phyloP scores from a whole-genome alignment of 2,113 vertebrate species.

The Upupa epops region DNA sequence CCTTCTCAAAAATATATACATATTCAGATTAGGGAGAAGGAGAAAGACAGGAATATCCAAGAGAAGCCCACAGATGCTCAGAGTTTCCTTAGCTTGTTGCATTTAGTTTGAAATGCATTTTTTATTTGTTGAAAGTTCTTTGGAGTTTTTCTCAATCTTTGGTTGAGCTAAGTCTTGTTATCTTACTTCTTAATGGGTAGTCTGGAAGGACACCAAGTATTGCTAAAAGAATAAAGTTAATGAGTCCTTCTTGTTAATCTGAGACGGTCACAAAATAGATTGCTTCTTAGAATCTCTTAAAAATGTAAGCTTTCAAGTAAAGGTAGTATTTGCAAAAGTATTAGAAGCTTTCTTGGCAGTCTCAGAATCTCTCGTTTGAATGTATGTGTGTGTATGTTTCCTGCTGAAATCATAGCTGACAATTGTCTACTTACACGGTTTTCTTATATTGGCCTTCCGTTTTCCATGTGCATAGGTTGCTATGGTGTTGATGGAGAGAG shows the following conservation, averaged over 20 bases:
- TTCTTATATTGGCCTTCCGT: not conserved
- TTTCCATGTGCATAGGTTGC: conserved; percentile 80
- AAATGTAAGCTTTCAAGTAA: not conserved
- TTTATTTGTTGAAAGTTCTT: not conserved
- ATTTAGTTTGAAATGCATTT: not conserved
- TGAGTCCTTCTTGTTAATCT: not conserved
- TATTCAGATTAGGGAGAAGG: not conserved
- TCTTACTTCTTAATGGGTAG: not conserved
- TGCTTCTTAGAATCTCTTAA: not conserved
- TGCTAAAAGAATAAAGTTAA: not conserved
- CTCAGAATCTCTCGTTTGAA: rapidly evolving
- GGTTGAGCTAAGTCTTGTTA: not conserved
- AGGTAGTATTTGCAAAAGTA: not conserved
- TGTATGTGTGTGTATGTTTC: not conserved
- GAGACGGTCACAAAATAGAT: not conserved
- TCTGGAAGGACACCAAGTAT: not conserved
- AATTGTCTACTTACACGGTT: not conserved
- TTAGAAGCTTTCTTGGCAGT: not conserved
- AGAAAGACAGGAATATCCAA: not conserved
- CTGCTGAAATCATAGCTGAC: not conserved
- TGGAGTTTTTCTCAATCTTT: not conserved
- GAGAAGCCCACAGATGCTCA: not conserved
- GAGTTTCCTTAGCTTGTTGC: not conserved
- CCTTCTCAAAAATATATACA: not conserved
- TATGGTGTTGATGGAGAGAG: conserved; percentile 99